A percentile compares a stretch with the other conserved stretches of the same genome.
Evolutionary conservation across 2,113 vertebrate species (phyloP).

Genomic region (Sceloporus tristichus): DNA sequence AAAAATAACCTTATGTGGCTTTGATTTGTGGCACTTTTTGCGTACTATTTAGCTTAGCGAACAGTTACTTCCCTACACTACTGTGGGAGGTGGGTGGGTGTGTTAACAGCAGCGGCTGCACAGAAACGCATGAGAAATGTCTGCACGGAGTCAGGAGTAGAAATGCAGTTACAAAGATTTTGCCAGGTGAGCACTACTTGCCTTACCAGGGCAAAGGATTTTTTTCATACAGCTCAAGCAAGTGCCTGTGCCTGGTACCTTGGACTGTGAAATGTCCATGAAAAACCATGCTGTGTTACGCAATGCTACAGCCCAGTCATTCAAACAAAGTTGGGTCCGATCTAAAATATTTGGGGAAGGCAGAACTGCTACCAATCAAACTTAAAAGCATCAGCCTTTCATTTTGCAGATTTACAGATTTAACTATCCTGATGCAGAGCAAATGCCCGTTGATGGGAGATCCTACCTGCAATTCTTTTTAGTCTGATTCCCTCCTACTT

Average conservation of each 20-base stretch:
- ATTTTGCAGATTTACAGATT: too few species aligned
- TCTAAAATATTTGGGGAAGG: not conserved
- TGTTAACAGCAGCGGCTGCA: not conserved
- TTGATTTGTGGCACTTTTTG: not conserved
- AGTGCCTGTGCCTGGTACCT: not conserved
- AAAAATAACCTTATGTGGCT: not conserved
- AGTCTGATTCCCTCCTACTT: not conserved
- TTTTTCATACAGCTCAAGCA: not conserved
- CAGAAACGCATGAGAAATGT: not conserved
- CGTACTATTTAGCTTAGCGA: too few species aligned
- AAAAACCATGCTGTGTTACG: not conserved
- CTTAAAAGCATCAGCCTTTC: not conserved
- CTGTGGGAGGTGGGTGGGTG: not conserved
- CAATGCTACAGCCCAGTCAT: too few species aligned
- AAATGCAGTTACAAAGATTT: not conserved
- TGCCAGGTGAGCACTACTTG: not conserved
- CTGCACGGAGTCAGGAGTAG: not conserved
- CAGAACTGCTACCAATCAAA: not conserved
- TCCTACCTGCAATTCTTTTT: not conserved
- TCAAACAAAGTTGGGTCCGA: not conserved
- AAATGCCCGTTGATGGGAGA: not conserved
- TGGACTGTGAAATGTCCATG: not conserved
- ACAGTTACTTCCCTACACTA: too few species aligned
- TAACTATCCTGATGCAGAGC: not conserved
- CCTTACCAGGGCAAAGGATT: rapidly evolving